Conservation (phyloP, 2,888 invertebrate species). For the Cyaniris semiargus region DNA sequence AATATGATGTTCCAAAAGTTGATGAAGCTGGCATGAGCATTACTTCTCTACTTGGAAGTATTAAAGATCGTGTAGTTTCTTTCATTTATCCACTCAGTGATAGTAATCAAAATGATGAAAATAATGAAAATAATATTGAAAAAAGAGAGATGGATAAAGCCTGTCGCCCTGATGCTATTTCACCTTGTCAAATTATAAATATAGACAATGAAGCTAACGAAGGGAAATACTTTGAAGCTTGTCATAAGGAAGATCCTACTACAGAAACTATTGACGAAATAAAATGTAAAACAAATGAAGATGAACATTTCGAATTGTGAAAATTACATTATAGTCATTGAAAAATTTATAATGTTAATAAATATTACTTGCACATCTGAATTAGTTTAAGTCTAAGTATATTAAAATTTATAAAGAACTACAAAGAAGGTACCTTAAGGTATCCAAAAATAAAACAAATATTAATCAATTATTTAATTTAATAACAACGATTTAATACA, state of each 20-base stretch:
- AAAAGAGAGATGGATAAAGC: background rate
- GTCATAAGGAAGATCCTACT: background rate
- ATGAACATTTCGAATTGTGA: background rate
- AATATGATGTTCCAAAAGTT: background rate
- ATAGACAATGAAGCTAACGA: background rate
- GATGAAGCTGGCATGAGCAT: background rate
- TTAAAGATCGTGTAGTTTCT: background rate
- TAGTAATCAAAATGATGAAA: background rate
- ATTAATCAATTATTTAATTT: slow-evolving; percentile 17
- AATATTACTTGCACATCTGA: background rate
- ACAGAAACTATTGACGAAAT: background rate
- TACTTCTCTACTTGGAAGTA: background rate
- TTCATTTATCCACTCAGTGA: background rate
- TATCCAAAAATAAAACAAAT: slow-evolving; percentile 6
- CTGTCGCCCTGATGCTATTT: background rate
- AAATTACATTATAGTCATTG: background rate
- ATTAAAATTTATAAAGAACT: background rate
- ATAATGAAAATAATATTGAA: background rate
- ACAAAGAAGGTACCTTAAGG: background rate
- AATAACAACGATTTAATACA: slow-evolving; percentile 63
- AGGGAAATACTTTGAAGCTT: background rate
- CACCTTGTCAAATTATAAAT: background rate
- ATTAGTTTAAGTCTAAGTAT: background rate
- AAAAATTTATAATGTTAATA: background rate
- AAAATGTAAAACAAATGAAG: background rate